Conservation (phyloP, 2,888 invertebrate species). For the Bursaphelenchus okinawaensis region DNA sequence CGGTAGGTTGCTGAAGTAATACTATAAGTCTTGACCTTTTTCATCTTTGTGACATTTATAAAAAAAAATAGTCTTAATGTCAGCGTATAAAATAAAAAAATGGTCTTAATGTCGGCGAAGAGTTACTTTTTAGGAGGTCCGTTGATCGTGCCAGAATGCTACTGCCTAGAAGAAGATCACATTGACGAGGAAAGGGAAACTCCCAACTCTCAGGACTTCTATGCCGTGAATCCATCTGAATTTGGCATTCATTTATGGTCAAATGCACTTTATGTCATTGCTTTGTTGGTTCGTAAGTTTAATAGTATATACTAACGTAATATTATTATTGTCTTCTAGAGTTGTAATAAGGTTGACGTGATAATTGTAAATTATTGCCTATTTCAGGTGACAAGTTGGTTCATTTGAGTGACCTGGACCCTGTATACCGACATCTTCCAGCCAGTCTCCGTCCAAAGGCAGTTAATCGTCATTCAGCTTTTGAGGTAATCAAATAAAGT, state of each 20-base stretch:
- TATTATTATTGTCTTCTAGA: no score
- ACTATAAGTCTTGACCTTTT: not conserved
- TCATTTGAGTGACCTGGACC: constrained; percentile 87
- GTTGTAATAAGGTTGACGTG: no score
- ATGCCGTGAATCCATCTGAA: constrained; percentile 52
- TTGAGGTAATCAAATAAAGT: constrained; percentile 74
- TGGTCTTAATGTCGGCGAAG: not conserved
- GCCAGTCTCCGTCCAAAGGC: constrained; percentile 87
- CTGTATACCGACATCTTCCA: constrained; percentile 85
- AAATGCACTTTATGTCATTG: constrained; percentile 87
- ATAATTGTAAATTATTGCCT: not conserved
- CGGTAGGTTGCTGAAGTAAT: constrained; percentile 49
- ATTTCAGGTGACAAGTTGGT: constrained; percentile 48
- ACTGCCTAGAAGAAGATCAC: constrained; percentile 62
- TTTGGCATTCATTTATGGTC: constrained; percentile 76
- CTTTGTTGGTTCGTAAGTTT: constrained; percentile 70
- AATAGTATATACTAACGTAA: not conserved
- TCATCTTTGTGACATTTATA: no score
- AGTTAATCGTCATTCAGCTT: constrained; percentile 89
- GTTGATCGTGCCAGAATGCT: constrained; percentile 81
- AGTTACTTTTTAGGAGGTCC: constrained; percentile 28
- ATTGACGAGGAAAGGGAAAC: constrained; percentile 38
- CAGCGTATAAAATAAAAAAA: not conserved
- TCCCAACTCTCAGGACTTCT: constrained; percentile 48
- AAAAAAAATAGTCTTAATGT: no score